A percentile compares a stretch with the other conserved stretches of the same genome.
phyloP scores from a whole-genome alignment of 2,797 vertebrate species.

The Chiloscyllium punctatum region DNA sequence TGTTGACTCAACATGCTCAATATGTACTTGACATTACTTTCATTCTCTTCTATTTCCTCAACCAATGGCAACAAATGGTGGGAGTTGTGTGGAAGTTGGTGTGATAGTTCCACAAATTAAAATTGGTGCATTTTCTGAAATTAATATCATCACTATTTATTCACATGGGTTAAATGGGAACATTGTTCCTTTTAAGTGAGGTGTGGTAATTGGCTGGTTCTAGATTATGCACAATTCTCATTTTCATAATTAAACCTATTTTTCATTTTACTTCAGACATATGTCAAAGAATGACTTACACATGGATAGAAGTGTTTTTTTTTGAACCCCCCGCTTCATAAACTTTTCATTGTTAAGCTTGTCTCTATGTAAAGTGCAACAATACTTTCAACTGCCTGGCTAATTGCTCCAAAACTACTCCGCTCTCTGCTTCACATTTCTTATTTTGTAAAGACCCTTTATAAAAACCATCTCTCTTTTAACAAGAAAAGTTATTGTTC shows the following conservation, averaged over 20 bases:
- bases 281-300: not conserved
- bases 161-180: not conserved
- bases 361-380: not conserved
- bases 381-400: not conserved
- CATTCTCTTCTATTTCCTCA: too few species aligned
- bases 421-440: not conserved
- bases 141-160: too few species aligned
- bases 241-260: too few species aligned
- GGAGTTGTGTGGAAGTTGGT: not conserved
- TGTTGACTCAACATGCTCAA: not conserved
- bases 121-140: too few species aligned
- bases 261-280: not conserved
- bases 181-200: not conserved
- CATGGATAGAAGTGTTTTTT: too few species aligned
- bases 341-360: too few species aligned
- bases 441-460: not conserved
- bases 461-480: not conserved
- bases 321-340: too few species aligned
- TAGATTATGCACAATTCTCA: too few species aligned
- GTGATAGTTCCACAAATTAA: not conserved
- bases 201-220: not conserved
- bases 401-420: not conserved
- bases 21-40: not conserved
- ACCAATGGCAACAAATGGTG: not conserved
- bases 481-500: not conserved